These are phyloP conservation scores for Limnodromus scolopaceus DNA, from an alignment of 2,797 vertebrate genomes.

Conservation along the genomic window DNA sequence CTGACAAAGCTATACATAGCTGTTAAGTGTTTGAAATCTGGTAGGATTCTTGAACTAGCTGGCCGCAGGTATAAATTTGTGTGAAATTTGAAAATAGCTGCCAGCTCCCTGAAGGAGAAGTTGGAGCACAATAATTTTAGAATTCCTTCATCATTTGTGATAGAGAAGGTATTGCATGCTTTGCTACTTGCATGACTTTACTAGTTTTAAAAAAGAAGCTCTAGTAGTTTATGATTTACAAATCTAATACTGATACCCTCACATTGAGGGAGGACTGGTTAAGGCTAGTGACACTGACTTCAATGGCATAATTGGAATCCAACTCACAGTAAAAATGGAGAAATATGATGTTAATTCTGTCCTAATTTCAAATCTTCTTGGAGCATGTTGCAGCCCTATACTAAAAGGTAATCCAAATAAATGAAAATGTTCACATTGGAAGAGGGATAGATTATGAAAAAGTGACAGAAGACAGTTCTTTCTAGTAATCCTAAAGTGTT, in stretches of 20 bases:
- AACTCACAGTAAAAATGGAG: not conserved
- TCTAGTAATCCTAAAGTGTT: not conserved
- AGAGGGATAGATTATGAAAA: not conserved
- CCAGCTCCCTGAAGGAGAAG: slow-evolving; percentile 5
- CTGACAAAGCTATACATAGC: slow-evolving; percentile 26
- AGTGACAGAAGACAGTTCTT: not conserved
- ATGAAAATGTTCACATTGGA: not conserved
- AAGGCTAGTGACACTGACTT: not conserved
- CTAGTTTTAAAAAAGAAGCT: not conserved
- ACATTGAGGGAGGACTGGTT: not conserved
- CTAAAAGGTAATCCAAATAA: not conserved
- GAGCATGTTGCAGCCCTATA: not conserved
- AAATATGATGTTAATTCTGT: not conserved
- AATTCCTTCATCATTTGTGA: not conserved
- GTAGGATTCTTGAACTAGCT: slow-evolving; percentile 48
- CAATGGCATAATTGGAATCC: not conserved
- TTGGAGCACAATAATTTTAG: slow-evolving; percentile 13
- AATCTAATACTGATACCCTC: not conserved
- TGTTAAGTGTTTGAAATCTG: slow-evolving; percentile 44
- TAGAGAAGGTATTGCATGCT: not conserved
- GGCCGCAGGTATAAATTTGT: slow-evolving; percentile 52
- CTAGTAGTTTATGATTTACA: not conserved
- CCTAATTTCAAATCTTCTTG: not conserved
- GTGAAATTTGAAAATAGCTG: slow-evolving; percentile 45
- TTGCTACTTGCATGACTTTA: not conserved